Conservation (phyloP, 2,113 vertebrate genomes). For the Dicrurus megarhynchus region DNA sequence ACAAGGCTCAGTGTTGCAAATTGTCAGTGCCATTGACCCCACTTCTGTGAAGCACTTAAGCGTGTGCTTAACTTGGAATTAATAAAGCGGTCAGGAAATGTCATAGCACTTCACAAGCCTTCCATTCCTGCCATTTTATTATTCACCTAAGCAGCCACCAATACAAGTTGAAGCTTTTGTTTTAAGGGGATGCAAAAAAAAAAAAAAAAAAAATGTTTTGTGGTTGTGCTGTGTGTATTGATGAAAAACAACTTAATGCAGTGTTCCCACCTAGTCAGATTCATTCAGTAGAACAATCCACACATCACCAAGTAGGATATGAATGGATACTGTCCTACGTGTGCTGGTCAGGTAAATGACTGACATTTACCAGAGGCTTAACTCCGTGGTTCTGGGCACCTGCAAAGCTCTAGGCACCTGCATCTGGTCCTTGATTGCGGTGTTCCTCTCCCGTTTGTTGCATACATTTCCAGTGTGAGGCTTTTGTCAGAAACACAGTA, state of each 20-base stretch:
- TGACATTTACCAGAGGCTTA: not conserved
- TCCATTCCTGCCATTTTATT: not conserved
- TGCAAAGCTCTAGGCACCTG: not conserved
- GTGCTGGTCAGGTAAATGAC: not conserved
- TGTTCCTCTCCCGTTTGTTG: not conserved
- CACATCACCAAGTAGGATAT: not conserved
- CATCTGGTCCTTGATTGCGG: not conserved
- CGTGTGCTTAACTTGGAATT: slow-evolving; percentile 40
- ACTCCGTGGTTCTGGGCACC: not conserved
- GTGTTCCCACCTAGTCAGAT: not conserved
- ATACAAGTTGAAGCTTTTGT: not conserved
- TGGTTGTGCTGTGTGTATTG: not conserved
- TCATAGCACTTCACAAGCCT: not conserved
- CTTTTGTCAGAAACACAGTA: not conserved
- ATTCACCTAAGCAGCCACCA: not conserved
- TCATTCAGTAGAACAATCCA: not conserved
- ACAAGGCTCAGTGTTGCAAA: slow-evolving; percentile 39
- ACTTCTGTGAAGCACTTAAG: slow-evolving; percentile 54
- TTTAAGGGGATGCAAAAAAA: not conserved
- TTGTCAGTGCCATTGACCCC: slow-evolving; percentile 51
- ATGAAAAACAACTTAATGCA: not conserved
- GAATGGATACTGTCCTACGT: not conserved
- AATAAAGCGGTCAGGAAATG: slow-evolving; percentile 41
- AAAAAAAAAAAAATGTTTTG: not conserved
- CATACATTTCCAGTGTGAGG: accelerated